Conservation (phyloP, 2,113 vertebrate species). For the Chaenogobius annularis region DNA sequence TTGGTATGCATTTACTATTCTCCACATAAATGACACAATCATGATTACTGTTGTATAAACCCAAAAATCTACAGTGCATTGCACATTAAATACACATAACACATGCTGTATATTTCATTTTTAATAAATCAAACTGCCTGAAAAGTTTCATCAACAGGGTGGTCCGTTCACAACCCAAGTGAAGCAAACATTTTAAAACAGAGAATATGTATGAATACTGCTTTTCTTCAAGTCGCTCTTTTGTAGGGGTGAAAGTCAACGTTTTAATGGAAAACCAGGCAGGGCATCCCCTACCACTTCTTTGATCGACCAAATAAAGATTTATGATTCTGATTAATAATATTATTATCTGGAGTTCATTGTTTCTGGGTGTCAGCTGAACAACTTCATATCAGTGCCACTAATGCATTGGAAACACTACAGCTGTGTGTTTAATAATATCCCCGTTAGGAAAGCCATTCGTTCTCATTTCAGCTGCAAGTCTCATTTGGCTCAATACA, state of each 20-base stretch:
- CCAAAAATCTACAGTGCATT: no score
- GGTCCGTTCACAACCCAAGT: background rate
- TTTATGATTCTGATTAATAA: slow-evolving; percentile 78
- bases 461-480: slow-evolving; percentile 74
- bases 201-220: background rate
- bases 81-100: no score
- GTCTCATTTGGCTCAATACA: slow-evolving; percentile 69
- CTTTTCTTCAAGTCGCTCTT: background rate
- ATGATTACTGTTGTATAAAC: no score
- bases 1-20: no score
- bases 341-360: slow-evolving; percentile 71
- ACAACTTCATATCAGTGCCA: slow-evolving; percentile 74
- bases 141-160: background rate
- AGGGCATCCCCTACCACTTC: slow-evolving; percentile 61
- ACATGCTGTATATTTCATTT: no score
- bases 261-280: slow-evolving; percentile 62
- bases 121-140: no score
- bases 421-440: slow-evolving; percentile 76
- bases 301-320: slow-evolving; percentile 75
- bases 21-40: no score
- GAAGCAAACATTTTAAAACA: background rate
- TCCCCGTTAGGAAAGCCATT: slow-evolving; percentile 76
- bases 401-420: slow-evolving; percentile 73
- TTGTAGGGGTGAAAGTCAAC: slow-evolving; percentile 10
- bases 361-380: slow-evolving; percentile 73